These are phyloP conservation scores for Clarias magur DNA, from an alignment of 2,113 vertebrate genomes.

Conservation along the genomic window DNA sequence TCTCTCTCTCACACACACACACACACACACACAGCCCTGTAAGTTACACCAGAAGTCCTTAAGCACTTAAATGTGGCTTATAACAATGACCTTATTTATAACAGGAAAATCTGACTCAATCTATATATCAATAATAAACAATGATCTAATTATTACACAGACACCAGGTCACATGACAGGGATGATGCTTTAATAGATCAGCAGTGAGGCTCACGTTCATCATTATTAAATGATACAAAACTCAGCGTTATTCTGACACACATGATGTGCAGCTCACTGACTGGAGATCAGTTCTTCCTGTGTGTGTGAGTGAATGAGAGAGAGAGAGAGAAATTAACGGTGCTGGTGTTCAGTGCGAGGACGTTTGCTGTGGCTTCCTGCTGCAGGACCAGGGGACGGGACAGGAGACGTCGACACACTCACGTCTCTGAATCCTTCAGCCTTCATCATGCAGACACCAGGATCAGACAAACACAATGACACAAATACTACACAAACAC, in stretches of 20 bases:
- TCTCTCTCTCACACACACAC: no score
- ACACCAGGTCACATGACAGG: neutral
- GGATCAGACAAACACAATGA: neutral
- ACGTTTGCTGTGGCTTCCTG: conserved; percentile 59
- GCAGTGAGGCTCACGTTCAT: neutral
- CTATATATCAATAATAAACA: neutral
- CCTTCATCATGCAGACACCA: conserved; percentile 30
- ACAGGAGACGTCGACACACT: conserved; percentile 37
- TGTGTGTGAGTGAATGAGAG: neutral
- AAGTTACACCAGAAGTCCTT: no score
- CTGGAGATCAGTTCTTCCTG: neutral
- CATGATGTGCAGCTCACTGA: neutral
- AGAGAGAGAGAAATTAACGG: conserved; percentile 29
- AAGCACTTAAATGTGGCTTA: neutral
- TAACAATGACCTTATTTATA: neutral
- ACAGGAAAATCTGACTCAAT: neutral
- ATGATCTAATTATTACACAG: neutral
- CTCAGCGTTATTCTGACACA: neutral
- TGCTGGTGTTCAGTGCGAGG: conserved; percentile 46
- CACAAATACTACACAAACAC: neutral
- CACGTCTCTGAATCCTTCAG: conserved; percentile 68
- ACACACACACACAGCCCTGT: no score
- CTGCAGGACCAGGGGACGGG: conserved; percentile 16
- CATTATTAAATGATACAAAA: neutral
- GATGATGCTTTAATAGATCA: neutral